Conservation (phyloP, 2,113 vertebrate genomes). For the Fulica atra region DNA sequence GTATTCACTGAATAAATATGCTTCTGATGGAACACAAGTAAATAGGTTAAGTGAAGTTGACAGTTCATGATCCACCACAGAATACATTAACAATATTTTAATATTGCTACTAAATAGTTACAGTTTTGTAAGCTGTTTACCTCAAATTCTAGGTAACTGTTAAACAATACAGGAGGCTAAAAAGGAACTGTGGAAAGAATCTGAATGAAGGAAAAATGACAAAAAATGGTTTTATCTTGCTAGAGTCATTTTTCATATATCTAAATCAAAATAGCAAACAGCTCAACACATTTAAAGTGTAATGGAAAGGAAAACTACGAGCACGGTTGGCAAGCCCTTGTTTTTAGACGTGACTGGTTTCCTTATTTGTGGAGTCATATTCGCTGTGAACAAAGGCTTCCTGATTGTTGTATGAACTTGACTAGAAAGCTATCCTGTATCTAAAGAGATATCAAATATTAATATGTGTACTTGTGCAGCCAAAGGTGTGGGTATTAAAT, state of each 20-base stretch:
- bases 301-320: not conserved
- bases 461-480: not conserved
- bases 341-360: not conserved
- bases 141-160: not conserved
- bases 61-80: not conserved
- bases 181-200: not conserved
- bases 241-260: not conserved
- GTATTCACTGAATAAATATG: not conserved
- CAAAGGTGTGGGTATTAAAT: not conserved
- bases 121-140: not conserved
- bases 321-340: not conserved
- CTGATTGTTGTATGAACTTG: not conserved
- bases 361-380: not conserved
- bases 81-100: not conserved
- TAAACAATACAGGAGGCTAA: not conserved
- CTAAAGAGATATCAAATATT: slow-evolving; percentile 27
- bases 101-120: not conserved
- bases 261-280: not conserved
- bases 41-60: not conserved
- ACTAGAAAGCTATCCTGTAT: not conserved
- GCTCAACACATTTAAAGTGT: not conserved
- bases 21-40: not conserved
- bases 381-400: slow-evolving; percentile 29
- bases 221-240: not conserved
- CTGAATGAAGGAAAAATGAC: not conserved